Evolutionary conservation across 2,797 vertebrate genomes (phyloP), one percentile per base, ranked within the genome.

Genomic region (Brotula barbata): DNA sequence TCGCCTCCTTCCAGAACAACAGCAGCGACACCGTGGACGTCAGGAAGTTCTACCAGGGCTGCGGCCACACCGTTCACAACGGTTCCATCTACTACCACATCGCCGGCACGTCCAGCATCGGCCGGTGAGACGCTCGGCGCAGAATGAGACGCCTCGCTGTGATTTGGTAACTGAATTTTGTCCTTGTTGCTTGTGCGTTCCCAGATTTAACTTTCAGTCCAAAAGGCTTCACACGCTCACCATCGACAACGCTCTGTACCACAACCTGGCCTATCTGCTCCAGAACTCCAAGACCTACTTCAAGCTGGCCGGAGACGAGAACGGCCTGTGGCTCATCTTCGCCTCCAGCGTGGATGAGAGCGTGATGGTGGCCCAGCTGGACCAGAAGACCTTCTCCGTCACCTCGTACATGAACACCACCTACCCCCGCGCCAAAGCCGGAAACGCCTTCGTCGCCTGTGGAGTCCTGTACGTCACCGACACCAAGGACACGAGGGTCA

Each of bases 211-310:
- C 64, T 88, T 99, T 0, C 80, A 83, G 17, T 92, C 84, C 40
- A 86, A 78, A 70, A 89, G 58, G 1, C 73, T 92, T 60, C 81
- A 87, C 64, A 87, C 70, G 0, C 88, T 98, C 65, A 59, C 50
- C 1, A 85, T 99, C 3, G 84, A 94, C 21, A 92, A 95, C 1
- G 94, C 96, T 22, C 77, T 95, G 20, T 87, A 95, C 84, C 91
- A 94, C 8, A 93, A 90, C 71, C 89, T 94, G 15, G 92, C 92
- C 65, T 99, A 99, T 78, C 92, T 98, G 75, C 93, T 98, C 53
- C 85, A 90, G 1, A 96, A 95, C 82, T 96, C 97, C 12, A 99
- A 98, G 90, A 97, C 96, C 0, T 99, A 99, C 77, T 99, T 98
- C 88, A 97, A 95, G 11, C 4, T 98, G 23, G 94, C 94, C 0